These are phyloP conservation scores for Perca flavescens DNA, from an alignment of 2,113 vertebrate genomes.

Conservation along the genomic window DNA sequence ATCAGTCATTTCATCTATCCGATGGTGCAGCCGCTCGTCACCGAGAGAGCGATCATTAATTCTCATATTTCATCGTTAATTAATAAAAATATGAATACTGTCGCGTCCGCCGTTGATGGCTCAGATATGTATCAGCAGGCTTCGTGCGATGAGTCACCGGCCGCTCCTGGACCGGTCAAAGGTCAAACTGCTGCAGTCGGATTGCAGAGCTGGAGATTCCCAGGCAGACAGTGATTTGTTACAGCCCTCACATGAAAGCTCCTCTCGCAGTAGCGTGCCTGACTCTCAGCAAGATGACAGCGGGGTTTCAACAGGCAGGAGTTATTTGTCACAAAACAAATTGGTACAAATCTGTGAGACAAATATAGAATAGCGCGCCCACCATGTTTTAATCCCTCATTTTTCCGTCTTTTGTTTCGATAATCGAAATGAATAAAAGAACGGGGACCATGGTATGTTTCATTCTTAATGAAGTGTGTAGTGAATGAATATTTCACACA, in stretches of 20 bases:
- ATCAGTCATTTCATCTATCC: slow-evolving; percentile 73
- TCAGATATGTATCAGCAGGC: slow-evolving; percentile 50
- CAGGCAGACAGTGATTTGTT: slow-evolving; percentile 77
- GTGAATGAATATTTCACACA: slow-evolving; percentile 86
- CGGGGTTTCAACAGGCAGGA: slow-evolving; percentile 77
- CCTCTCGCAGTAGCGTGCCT: slow-evolving; percentile 57
- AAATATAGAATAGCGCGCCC: slow-evolving; percentile 79
- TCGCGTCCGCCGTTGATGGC: slow-evolving; percentile 48
- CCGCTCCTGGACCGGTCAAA: slow-evolving; percentile 69
- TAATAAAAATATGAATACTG: slow-evolving; percentile 69
- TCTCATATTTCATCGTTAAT: slow-evolving; percentile 64
- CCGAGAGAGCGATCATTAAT: slow-evolving; percentile 68
- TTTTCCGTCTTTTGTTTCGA: slow-evolving; percentile 86
- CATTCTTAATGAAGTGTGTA: slow-evolving; percentile 87
- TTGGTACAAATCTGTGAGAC: slow-evolving; percentile 86
- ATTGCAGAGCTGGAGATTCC: slow-evolving; percentile 48
- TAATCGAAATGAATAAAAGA: slow-evolving; percentile 86
- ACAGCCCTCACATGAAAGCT: slow-evolving; percentile 61
- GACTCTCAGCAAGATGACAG: slow-evolving; percentile 78
- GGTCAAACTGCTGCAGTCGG: slow-evolving; percentile 64
- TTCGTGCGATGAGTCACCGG: slow-evolving; percentile 42
- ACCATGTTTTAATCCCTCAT: slow-evolving; percentile 81
- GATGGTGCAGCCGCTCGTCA: slow-evolving; percentile 35
- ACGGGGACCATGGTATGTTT: slow-evolving; percentile 77
- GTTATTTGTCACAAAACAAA: slow-evolving; percentile 87